Evolutionary conservation across 2,113 vertebrate genomes (phyloP).

Genomic region (Hippocampus guttulatus): DNA sequence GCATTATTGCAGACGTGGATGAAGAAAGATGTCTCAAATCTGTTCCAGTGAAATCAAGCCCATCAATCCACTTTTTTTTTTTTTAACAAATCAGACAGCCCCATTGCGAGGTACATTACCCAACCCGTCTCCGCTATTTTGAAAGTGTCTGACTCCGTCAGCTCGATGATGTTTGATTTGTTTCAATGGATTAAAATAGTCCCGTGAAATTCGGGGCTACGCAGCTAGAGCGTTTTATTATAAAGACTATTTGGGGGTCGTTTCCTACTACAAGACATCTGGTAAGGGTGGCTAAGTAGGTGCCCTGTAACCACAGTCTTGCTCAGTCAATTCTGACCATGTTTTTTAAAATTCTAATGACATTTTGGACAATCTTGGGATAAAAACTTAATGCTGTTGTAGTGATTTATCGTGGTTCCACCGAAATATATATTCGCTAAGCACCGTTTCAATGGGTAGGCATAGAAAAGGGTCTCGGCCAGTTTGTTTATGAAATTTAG

Average conservation of each 20-base stretch:
- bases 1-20: conserved; percentile 17
- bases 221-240: not conserved
- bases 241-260: not conserved
- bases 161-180: not conserved
- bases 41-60: conserved; percentile 36
- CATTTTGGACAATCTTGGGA: too few relatives aligned
- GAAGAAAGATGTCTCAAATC: conserved; percentile 21
- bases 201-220: too few relatives aligned
- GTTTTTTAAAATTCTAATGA: too few relatives aligned
- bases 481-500: too few relatives aligned
- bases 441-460: too few relatives aligned
- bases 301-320: not conserved
- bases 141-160: not conserved
- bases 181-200: not conserved
- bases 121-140: conserved; percentile 25
- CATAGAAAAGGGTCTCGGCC: too few relatives aligned
- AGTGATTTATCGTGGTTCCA: too few relatives aligned
- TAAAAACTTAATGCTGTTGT: too few relatives aligned
- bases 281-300: not conserved
- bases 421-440: too few relatives aligned
- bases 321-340: not conserved
- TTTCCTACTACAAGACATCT: not conserved
- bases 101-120: conserved; percentile 9
- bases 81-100: not conserved
- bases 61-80: conserved; percentile 6